phyloP scores from a whole-genome alignment of 2,888 invertebrate species.

The Phengaris arion region DNA sequence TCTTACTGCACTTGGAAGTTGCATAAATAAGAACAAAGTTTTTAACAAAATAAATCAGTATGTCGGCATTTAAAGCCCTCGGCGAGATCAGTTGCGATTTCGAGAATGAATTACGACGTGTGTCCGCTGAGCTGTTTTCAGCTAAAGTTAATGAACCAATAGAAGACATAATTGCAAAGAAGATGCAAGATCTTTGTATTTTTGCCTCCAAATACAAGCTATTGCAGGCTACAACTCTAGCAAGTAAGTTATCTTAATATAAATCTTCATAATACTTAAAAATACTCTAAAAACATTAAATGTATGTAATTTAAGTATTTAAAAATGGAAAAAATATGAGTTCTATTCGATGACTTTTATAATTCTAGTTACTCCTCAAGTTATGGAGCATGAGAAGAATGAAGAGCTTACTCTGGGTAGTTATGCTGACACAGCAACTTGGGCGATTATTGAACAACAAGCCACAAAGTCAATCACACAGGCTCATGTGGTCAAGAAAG shows the following conservation, averaged over 20 bases:
- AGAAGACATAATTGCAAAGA: conserved; percentile 55
- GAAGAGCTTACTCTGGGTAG: conserved; percentile 44
- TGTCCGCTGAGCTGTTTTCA: conserved; percentile 50
- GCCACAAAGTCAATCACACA: conserved; percentile 56
- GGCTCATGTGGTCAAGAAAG: conserved; percentile 48
- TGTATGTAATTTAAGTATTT: too few species aligned
- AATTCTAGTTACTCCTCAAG: conserved; percentile 46
- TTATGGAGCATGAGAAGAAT: conserved; percentile 41
- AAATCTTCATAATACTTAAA: not conserved
- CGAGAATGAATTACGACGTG: conserved; percentile 49
- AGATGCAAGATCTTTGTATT: conserved; percentile 52
- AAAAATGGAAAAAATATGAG: too few species aligned
- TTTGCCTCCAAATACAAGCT: conserved; percentile 60
- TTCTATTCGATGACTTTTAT: not conserved
- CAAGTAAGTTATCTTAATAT: conserved; percentile 45
- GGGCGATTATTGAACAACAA: conserved; percentile 55
- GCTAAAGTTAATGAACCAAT: conserved; percentile 51
- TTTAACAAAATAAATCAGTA: conserved; percentile 35
- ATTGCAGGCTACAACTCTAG: conserved; percentile 54
- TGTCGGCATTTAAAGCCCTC: conserved; percentile 58
- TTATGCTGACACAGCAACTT: conserved; percentile 51
- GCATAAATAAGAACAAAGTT: not conserved
- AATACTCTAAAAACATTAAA: too few species aligned
- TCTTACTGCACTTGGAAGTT: too few species aligned
- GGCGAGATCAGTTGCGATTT: conserved; percentile 56